Evolutionary conservation across 1,140 invertebrate species (phyloP).

Genomic region (Mizuhopecten yessoensis): DNA sequence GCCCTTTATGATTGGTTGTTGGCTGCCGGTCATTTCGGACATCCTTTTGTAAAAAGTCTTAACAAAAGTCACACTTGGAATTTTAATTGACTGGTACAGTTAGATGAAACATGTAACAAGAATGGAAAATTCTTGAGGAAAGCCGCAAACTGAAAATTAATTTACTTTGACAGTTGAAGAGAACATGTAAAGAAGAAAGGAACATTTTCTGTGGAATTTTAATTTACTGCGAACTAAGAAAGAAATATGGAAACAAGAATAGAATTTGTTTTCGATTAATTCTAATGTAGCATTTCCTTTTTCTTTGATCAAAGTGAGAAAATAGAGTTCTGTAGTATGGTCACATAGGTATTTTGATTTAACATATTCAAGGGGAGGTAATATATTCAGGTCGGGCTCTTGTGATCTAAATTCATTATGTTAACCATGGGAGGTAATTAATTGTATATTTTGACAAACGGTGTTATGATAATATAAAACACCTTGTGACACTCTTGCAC

Average conservation of each 20-base stretch:
- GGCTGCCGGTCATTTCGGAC: constrained; percentile 30
- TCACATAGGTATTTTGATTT: constrained; percentile 17
- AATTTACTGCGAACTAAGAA: not conserved
- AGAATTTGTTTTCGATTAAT: not conserved
- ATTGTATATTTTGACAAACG: not conserved
- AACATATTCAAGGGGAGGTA: not conserved
- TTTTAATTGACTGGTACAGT: constrained; percentile 34
- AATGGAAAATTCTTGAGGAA: not conserved
- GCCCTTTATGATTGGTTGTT: not conserved
- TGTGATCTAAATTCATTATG: constrained; percentile 9
- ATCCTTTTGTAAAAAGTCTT: not conserved
- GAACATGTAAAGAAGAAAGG: constrained; percentile 14
- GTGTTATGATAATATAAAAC: not conserved
- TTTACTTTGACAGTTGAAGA: not conserved
- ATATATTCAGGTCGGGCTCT: not conserved
- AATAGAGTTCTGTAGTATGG: not conserved
- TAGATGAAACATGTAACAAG: constrained; percentile 9
- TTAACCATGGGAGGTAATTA: not conserved
- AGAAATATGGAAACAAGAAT: constrained; percentile 4
- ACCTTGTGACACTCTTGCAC: not conserved
- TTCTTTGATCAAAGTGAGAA: not conserved
- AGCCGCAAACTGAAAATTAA: not conserved
- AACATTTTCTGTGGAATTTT: not conserved
- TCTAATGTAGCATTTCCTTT: not conserved
- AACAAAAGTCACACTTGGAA: constrained; percentile 33